Evolutionary conservation across 2,113 vertebrate species (phyloP).

Genomic region (Alaudala cheleensis): DNA sequence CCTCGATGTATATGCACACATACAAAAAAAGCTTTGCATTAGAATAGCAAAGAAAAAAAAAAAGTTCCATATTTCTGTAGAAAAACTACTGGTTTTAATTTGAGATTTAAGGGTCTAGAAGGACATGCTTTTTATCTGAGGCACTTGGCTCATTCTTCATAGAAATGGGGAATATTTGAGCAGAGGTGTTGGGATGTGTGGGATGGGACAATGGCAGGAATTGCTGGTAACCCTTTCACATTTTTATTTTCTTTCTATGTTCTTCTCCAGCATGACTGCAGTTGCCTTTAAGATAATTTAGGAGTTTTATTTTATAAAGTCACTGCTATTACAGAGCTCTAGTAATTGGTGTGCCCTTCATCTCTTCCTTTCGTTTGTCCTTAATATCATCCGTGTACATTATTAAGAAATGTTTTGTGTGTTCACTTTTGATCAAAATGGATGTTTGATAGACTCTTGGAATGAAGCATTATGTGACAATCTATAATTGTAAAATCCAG

Average conservation of each 20-base stretch:
- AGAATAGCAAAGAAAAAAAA: background rate
- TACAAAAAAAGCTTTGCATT: background rate
- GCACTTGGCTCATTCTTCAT: background rate
- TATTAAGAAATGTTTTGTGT: background rate
- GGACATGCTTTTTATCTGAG: background rate
- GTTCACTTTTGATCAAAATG: background rate
- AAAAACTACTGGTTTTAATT: background rate
- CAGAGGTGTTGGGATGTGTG: background rate
- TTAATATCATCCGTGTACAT: background rate
- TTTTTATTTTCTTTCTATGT: background rate
- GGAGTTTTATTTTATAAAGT: background rate
- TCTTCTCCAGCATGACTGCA: background rate
- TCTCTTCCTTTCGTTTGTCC: background rate
- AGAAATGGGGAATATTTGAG: background rate
- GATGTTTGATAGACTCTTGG: background rate
- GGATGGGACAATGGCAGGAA: background rate
- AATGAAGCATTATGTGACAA: background rate
- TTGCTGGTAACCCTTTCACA: background rate
- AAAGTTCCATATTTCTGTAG: background rate
- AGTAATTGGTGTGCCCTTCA: background rate
- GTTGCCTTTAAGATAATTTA: background rate
- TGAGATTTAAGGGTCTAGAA: background rate
- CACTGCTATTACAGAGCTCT: background rate
- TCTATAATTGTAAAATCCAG: background rate
- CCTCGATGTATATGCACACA: accelerated